These are phyloP conservation scores for Peromyscus maniculatus DNA, from an alignment of 2,113 vertebrate species.

Conservation along the genomic window DNA sequence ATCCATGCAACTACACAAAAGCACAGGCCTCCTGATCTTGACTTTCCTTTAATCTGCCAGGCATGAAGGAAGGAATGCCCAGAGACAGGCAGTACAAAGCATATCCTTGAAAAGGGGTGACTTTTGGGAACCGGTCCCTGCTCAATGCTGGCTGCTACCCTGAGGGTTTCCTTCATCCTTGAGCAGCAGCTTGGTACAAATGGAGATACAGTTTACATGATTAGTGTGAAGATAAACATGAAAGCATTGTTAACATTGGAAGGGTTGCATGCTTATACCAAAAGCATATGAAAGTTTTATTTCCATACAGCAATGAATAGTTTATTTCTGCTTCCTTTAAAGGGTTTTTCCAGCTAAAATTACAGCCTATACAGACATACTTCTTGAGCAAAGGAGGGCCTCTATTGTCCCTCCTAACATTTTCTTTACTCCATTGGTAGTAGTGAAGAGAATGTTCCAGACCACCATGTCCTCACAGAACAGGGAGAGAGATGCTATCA, in stretches of 20 bases:
- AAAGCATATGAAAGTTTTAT: slow-evolving; percentile 24
- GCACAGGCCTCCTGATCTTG: neutral
- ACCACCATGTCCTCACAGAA: neutral
- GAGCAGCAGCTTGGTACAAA: neutral
- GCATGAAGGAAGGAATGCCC: slow-evolving; percentile 28
- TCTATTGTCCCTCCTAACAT: neutral
- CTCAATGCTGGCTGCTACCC: neutral
- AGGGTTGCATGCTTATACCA: neutral
- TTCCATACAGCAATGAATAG: neutral
- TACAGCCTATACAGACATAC: neutral
- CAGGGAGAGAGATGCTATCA: neutral
- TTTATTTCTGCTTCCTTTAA: slow-evolving; percentile 28
- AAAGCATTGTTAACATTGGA: neutral
- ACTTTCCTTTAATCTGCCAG: slow-evolving; percentile 32
- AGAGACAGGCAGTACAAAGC: neutral
- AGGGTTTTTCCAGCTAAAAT: slow-evolving; percentile 3
- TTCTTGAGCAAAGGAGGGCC: neutral
- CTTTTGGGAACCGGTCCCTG: neutral
- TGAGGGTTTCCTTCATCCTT: neutral
- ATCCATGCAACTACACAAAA: slow-evolving; percentile 32
- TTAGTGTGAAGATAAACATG: neutral
- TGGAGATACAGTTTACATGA: neutral
- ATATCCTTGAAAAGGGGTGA: neutral
- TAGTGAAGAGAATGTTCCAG: neutral
- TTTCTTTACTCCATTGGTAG: neutral